Evolutionary conservation across 2,113 vertebrate species (phyloP), one percentile per base, ranked within the genome.

Genomic region (Charadrius vociferus): DNA sequence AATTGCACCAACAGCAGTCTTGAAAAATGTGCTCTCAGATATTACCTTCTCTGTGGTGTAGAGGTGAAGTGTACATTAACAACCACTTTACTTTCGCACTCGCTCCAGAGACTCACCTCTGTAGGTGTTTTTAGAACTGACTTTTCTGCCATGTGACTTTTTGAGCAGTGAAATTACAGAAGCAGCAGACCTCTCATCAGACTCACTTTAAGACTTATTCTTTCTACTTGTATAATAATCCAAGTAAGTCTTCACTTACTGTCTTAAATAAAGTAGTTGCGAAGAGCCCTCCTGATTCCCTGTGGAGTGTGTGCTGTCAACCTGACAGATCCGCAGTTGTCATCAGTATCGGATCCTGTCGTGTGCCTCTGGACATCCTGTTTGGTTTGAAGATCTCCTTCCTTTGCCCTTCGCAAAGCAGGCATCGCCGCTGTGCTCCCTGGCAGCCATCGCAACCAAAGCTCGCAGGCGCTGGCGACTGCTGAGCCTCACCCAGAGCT

Each of bases 291-390:
- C n/a, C 59, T 0, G 1, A 6, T 16, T 55, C 56, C 62, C 73
- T 3, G n/a, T 7, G 79, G 68, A 29, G 0, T 36, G 72, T 12
- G 29, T 0, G 2, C 73, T 72, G 52, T 4, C 86, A 72, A 4
- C 32, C 66, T 13, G 67, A 13, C 5, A 47, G 84, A 41, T 52
- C 34, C 45, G 24, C 5, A 1, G 0, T 43, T 34, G 45, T 36
- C 27, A 1, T 10, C 32, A 2, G 0, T 4, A 2, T 1, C 18
- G 3, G 50, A 13, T 8, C 77, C 55, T 12, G 45, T 9, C 1
- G 0, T 10, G 34, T 12, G 43, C 55, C 66, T 30, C 15, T 29
- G 47, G 47, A 23, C 47, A 49, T 43, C 55, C 66, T 30, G 16
- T 29, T 26, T 8, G 19, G 30, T 15, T 30, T 4, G 27, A 4